These are phyloP conservation scores for Rhinatrema bivittatum DNA, from an alignment of 2,797 vertebrate species.

Conservation along the genomic window DNA sequence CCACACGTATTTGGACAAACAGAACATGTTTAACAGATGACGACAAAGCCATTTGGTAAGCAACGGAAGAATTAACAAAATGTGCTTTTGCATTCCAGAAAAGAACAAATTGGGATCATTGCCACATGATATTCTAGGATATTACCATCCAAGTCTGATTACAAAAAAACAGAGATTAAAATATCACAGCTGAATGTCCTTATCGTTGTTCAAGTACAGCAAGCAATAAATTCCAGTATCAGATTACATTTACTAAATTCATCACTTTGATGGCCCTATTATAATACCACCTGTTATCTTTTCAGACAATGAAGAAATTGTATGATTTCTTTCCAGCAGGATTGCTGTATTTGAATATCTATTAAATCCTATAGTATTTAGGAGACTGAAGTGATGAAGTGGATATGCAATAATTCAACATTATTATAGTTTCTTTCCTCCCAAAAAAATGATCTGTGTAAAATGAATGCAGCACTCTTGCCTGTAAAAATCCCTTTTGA, in stretches of 20 bases:
- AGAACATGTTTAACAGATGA: background rate
- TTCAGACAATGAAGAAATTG: constrained; percentile 24
- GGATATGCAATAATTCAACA: no score
- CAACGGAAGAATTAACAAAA: constrained; percentile 5
- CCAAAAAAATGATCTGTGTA: no score
- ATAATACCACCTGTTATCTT: constrained; percentile 43
- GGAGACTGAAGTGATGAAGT: no score
- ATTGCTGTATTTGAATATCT: no score
- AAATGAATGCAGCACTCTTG: no score
- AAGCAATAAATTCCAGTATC: constrained; percentile 21
- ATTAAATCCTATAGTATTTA: no score
- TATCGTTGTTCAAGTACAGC: constrained; percentile 27
- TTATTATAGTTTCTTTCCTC: no score
- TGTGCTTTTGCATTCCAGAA: background rate
- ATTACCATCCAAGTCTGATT: constrained; percentile 16
- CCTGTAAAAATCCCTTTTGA: no score
- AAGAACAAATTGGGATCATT: constrained; percentile 4
- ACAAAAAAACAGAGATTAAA: constrained; percentile 28
- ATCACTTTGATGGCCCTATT: constrained; percentile 30
- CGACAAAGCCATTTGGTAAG: constrained; percentile 2
- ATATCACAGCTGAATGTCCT: constrained; percentile 25
- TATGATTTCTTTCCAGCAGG: no score
- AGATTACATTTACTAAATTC: constrained; percentile 17
- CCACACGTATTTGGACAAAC: background rate
- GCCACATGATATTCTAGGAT: constrained; percentile 7